Conservation (phyloP, 2,888 invertebrate species). For the Drosophila mettleri region DNA sequence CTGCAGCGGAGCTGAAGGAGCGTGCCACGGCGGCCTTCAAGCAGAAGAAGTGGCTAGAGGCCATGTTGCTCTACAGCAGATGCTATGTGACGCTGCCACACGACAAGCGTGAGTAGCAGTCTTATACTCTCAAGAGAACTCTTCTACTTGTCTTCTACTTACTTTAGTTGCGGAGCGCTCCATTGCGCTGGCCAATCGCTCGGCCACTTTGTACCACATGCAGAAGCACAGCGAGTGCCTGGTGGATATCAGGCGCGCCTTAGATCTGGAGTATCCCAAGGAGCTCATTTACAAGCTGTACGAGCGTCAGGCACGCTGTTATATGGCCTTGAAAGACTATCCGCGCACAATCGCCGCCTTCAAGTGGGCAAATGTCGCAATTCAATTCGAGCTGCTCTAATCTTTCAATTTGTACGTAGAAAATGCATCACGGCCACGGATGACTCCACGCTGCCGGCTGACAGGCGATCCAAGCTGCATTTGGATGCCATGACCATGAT, state of each 20-base stretch:
- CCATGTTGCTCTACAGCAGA: slow-evolving; percentile 89
- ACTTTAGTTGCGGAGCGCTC: slow-evolving; percentile 87
- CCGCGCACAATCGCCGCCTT: slow-evolving; percentile 88
- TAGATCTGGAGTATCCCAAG: slow-evolving; percentile 88
- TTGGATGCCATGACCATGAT: slow-evolving; percentile 90
- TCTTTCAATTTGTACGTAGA: slow-evolving; percentile 76
- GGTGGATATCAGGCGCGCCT: slow-evolving; percentile 89
- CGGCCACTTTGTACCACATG: slow-evolving; percentile 91
- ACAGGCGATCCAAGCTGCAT: slow-evolving; percentile 88
- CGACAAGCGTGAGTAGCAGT: slow-evolving; percentile 87
- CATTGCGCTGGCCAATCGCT: slow-evolving; percentile 91
- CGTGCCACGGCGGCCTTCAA: slow-evolving; percentile 91
- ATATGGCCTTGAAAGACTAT: slow-evolving; percentile 89
- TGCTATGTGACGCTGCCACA: slow-evolving; percentile 89
- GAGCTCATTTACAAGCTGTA: slow-evolving; percentile 91
- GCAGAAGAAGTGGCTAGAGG: slow-evolving; percentile 89
- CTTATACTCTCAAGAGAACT: neutral
- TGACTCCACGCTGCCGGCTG: slow-evolving; percentile 87
- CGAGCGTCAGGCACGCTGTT: slow-evolving; percentile 90
- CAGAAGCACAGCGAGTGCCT: slow-evolving; percentile 89
- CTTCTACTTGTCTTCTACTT: neutral
- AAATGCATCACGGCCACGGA: slow-evolving; percentile 89
- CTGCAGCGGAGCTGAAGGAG: slow-evolving; percentile 88
- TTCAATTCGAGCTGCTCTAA: rapidly evolving
- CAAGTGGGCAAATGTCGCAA: slow-evolving; percentile 71